phyloP scores from a whole-genome alignment of 2,888 invertebrate species.

The Philhelius pedissequus region DNA sequence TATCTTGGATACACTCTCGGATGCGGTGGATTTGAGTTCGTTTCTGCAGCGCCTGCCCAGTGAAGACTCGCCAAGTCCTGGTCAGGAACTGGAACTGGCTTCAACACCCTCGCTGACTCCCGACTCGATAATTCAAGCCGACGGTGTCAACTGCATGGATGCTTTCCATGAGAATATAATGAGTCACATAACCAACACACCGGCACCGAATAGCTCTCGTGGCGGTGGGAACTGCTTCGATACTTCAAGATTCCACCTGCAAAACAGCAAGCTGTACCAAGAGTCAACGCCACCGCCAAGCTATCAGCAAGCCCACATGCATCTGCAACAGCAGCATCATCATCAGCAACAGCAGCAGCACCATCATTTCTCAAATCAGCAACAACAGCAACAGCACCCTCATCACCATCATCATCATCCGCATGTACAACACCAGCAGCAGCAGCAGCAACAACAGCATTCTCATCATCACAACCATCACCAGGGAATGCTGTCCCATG shows the following conservation, averaged over 20 bases:
- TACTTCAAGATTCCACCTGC: slow-evolving; percentile 73
- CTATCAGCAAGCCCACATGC: slow-evolving; percentile 83
- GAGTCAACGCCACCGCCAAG: slow-evolving; percentile 79
- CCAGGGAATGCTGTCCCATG: slow-evolving; percentile 64
- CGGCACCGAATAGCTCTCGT: slow-evolving; percentile 48
- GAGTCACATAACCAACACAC: slow-evolving; percentile 79
- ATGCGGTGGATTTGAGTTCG: slow-evolving; percentile 87
- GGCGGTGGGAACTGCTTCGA: slow-evolving; percentile 72
- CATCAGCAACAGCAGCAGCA: slow-evolving; percentile 81
- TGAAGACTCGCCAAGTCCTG: slow-evolving; percentile 80
- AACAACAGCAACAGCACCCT: slow-evolving; percentile 71
- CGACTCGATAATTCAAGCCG: slow-evolving; percentile 81
- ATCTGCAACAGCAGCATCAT: slow-evolving; percentile 83
- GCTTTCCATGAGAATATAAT: slow-evolving; percentile 88
- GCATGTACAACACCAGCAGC: slow-evolving; percentile 69
- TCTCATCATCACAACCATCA: slow-evolving; percentile 66
- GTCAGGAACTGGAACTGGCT: slow-evolving; percentile 84
- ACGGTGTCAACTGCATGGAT: slow-evolving; percentile 82
- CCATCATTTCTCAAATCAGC: slow-evolving; percentile 60
- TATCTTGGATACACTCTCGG: slow-evolving; percentile 87
- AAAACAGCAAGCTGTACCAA: slow-evolving; percentile 84
- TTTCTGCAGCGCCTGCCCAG: slow-evolving; percentile 86
- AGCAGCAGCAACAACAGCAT: slow-evolving; percentile 70
- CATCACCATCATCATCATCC: slow-evolving; percentile 75
- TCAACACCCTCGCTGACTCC: slow-evolving; percentile 87